Evolutionary conservation across 2,888 invertebrate genomes (phyloP), one percentile per base, ranked within the genome.

Genomic region (Antitype chi): DNA sequence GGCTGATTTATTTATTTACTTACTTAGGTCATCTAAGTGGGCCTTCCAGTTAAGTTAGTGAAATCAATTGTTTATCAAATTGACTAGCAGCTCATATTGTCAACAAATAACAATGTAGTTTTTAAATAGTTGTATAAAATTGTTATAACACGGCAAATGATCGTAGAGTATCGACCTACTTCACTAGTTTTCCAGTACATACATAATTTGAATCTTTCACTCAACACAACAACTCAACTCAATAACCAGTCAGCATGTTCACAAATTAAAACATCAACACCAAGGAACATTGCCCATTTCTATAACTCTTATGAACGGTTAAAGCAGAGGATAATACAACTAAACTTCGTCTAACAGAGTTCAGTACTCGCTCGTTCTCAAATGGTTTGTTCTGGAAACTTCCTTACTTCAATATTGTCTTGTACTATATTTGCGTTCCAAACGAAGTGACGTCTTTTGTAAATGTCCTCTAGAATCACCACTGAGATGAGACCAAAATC

Each of bases 331-430:
- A 38, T 55, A 77, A 52, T 32, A 57, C 28, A 59, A 23, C 52
- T 32, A 63, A 82, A 83, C 52, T 80, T 80, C 53, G 49, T 38
- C 52, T 32, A 28, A 70, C 32, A 49, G 43, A 15, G 32, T n/a
- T 63, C n/a, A 25, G 49, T 43, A 52, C 60, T 59, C 47, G 38
- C 57, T 85, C 49, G 57, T 73, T 76, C 59, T 57, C 72, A 80
- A 75, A 76, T 70, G 52, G 59, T 60, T 74, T 47, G 57, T 73
- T 66, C 70, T 57, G 59, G 32, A 62, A 82, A 85, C 64, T 85
- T 76, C 38, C 38, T 5, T 68, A 76, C 74, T 85, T 74, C 63
- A 85, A 86, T 74, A 78, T 78, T 80, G 77, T 74, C 69, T 69
- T 66, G 28, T 28, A 52, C 47, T 59, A 83, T 73, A 80, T 84